Percentiles rank a stretch among this genome's conserved stretches.
phyloP scores from a whole-genome alignment of 92 coral and sea anemone species.

The Palythoa heliodiscus region DNA sequence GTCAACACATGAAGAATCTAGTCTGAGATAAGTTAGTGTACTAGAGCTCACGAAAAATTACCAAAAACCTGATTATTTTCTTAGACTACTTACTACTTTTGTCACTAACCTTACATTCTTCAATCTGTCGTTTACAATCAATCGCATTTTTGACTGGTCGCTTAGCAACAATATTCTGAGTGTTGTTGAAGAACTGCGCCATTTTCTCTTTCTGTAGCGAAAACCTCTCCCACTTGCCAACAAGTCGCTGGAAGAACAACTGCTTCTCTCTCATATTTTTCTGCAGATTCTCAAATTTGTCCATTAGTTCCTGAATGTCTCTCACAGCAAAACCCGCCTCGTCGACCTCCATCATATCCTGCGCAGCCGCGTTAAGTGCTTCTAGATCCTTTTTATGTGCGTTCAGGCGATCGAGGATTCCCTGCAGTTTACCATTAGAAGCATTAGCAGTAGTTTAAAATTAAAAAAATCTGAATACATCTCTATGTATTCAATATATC shows the following conservation, averaged over 20 bases:
- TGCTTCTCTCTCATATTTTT: conserved; percentile 80
- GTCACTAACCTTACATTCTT: conserved; percentile 72
- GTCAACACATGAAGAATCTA: too few species aligned
- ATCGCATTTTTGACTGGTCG: conserved; percentile 73
- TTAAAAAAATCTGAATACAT: too few species aligned
- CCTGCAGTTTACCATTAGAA: conserved; percentile 44
- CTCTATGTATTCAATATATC: too few species aligned
- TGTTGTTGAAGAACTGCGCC: conserved; percentile 85
- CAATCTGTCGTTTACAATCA: conserved; percentile 88
- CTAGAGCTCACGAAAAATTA: too few species aligned
- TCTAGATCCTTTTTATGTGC: conserved; percentile 94
- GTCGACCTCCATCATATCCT: conserved; percentile 85
- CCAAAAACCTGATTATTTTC: neutral
- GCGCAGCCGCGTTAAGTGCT: conserved; percentile 83
- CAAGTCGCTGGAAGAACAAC: conserved; percentile 80
- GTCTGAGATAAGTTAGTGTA: too few species aligned
- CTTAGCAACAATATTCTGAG: conserved; percentile 76
- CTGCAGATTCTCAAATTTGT: conserved; percentile 84
- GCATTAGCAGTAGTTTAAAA: too few species aligned
- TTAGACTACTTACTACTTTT: neutral
- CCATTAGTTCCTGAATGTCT: conserved; percentile 78
- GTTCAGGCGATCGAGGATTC: conserved; percentile 88
- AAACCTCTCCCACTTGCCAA: conserved; percentile 84
- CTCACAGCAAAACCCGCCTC: conserved; percentile 72
- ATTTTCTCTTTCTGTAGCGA: conserved; percentile 86